phyloP scores from a whole-genome alignment of 2,888 invertebrate genomes.

The Hemithea aestivaria region DNA sequence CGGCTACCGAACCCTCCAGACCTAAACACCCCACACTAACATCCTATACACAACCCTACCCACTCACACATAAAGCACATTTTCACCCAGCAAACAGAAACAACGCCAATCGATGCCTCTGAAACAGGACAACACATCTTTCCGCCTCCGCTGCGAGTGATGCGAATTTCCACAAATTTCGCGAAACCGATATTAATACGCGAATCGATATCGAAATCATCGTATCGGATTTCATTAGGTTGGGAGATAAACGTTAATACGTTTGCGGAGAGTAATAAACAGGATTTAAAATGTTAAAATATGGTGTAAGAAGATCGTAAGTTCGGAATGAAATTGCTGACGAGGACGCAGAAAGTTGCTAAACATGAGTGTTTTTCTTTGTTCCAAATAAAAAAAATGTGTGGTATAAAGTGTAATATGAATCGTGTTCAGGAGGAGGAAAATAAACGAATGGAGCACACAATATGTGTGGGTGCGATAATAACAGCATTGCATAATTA shows the following conservation, averaged over 20 bases:
- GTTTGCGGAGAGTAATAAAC: slow-evolving; percentile 41
- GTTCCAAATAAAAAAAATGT: no score
- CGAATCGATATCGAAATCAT: slow-evolving; percentile 41
- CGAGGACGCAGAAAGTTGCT: slow-evolving; percentile 28
- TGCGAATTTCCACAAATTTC: slow-evolving; percentile 58
- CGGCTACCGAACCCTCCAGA: slow-evolving; percentile 40
- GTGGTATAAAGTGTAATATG: slow-evolving; percentile 11
- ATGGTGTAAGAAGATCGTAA: slow-evolving; percentile 41
- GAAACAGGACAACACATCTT: slow-evolving; percentile 72
- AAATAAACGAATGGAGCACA: slow-evolving; percentile 7
- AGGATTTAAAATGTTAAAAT: slow-evolving; percentile 41
- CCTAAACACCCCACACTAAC: slow-evolving; percentile 53
- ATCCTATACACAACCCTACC: slow-evolving; percentile 30
- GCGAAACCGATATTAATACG: slow-evolving; percentile 50
- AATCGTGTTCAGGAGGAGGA: slow-evolving; percentile 10
- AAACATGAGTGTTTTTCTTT: slow-evolving; percentile 19
- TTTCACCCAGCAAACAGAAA: slow-evolving; percentile 24
- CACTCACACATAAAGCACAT: slow-evolving; percentile 33
- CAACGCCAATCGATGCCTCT: slow-evolving; percentile 73
- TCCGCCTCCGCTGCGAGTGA: slow-evolving; percentile 64
- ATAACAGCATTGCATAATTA: slow-evolving; percentile 1
- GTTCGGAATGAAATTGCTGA: slow-evolving; percentile 37
- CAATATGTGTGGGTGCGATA: background rate
- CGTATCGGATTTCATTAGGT: slow-evolving; percentile 51
- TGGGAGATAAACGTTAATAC: slow-evolving; percentile 39